These are phyloP conservation scores for Ceratina calcarata DNA, from an alignment of 1,140 invertebrate species.

Conservation along the genomic window DNA sequence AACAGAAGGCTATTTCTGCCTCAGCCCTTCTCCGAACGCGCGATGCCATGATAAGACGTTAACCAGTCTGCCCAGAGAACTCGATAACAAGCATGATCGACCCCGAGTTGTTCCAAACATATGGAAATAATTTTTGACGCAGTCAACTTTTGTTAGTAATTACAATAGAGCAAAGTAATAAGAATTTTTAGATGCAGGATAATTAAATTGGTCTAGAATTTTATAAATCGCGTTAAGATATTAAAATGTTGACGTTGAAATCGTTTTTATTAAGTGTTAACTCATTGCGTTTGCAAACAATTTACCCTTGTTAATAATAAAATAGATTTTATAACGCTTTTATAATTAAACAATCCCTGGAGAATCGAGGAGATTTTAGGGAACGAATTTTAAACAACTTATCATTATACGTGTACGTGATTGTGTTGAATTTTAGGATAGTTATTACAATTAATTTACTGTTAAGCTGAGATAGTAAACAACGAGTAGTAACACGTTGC, in stretches of 20 bases:
- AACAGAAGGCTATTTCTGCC: slow-evolving; percentile 26
- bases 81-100: neutral
- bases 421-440: too few species aligned
- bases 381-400: too few species aligned
- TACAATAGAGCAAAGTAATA: too few species aligned
- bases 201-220: neutral
- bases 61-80: neutral
- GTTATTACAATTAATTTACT: neutral
- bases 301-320: neutral
- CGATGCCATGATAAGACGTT: neutral
- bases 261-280: neutral
- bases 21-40: slow-evolving; percentile 1
- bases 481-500: slow-evolving; percentile 9
- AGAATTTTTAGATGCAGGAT: neutral
- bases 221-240: too few species aligned
- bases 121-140: neutral
- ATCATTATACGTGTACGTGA: too few species aligned
- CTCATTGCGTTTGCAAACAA: neutral
- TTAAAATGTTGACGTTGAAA: neutral
- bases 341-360: neutral
- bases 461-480: neutral
- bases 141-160: neutral
- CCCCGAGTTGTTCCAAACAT: neutral
- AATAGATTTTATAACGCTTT: neutral
- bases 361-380: neutral